Evolutionary conservation across 2,113 vertebrate genomes (phyloP), one percentile per base, ranked within the genome.

Genomic region (Apteryx owenii): DNA sequence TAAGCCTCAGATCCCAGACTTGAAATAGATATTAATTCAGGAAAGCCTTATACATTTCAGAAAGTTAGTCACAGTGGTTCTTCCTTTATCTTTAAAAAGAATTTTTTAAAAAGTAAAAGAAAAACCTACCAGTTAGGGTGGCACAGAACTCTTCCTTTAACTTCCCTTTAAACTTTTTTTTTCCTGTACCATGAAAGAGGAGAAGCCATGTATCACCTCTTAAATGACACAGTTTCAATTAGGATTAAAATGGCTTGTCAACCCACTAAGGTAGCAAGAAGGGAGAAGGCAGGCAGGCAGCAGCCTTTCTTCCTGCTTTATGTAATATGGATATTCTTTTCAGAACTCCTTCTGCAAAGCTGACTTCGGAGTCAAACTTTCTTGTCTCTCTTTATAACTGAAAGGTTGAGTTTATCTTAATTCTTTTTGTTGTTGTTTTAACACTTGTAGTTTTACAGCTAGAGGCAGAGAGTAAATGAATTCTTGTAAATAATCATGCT

Each of bases 81-180:
- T 64, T 81, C 18, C 28, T 85, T 71, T 48, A 58, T 71, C 13
- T 91, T 91, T 21, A 71, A 87, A 87, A 78, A 3, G 18, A 89
- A 4, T 22, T 75, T 66, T 73, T 36, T 1, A 2, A 65, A 50
- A 69, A 56, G 5, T 33, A 46, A 51, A 86, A 73, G 6, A 33
- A 84, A 81, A 85, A 19, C 0, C 0, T 7, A 12, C 2, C 9
- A 33, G 2, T 60, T 54, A 44, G 1, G 1, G 40, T 69, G 15
- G 10, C 40, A 83, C 18, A 42, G 62, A 88, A 42, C 6, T 68
- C 87, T 91, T 66, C 44, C 6, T 87, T 94, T 46, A 54, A 60
- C 5, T 77, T 92, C 46, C 10, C 15, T 89, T 90, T 73, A 77
- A 38, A 51, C 4, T 9, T 38, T 71, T 61, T 69, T 93, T 86